Evolutionary conservation across 2,797 vertebrate genomes (phyloP).

Genomic region (Scleropages formosus): DNA sequence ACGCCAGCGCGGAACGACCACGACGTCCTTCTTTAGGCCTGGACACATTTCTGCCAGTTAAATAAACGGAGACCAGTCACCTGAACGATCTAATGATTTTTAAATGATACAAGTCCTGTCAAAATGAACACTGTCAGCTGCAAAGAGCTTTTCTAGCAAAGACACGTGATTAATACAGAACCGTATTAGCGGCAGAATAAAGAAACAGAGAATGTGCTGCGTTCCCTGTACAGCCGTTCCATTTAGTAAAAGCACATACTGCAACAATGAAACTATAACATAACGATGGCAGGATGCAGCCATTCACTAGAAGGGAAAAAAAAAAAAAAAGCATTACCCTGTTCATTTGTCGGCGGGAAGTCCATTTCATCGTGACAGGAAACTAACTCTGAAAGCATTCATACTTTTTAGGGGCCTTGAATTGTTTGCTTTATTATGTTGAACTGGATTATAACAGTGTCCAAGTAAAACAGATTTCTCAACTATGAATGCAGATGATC

Average conservation of each 20-base stretch:
- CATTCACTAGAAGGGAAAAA: constrained; percentile 5
- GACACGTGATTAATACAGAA: neutral
- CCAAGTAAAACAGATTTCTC: too few relatives aligned
- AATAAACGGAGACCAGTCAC: neutral
- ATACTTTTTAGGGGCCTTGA: too few relatives aligned
- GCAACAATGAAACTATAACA: neutral
- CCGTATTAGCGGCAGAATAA: neutral
- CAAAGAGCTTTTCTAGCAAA: neutral
- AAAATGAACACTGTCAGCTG: neutral
- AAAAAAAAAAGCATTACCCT: neutral
- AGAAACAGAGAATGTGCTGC: neutral
- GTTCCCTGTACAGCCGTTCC: neutral
- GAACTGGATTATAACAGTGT: too few relatives aligned
- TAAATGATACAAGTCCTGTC: constrained; percentile 1
- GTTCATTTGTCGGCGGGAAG: neutral
- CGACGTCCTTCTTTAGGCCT: neutral
- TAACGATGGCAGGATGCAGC: constrained; percentile 7
- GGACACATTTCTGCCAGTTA: neutral
- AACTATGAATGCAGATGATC: too few relatives aligned
- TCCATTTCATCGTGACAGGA: neutral
- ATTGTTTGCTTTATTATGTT: too few relatives aligned
- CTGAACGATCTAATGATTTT: neutral
- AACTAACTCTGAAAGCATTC: too few relatives aligned
- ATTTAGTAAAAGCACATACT: neutral
- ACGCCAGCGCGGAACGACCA: constrained; percentile 4